Percentiles rank a stretch among this genome's conserved stretches.
These are phyloP conservation scores for Oreohelix idahoensis DNA, from an alignment of 1,140 invertebrate genomes.

Conservation along the genomic window DNA sequence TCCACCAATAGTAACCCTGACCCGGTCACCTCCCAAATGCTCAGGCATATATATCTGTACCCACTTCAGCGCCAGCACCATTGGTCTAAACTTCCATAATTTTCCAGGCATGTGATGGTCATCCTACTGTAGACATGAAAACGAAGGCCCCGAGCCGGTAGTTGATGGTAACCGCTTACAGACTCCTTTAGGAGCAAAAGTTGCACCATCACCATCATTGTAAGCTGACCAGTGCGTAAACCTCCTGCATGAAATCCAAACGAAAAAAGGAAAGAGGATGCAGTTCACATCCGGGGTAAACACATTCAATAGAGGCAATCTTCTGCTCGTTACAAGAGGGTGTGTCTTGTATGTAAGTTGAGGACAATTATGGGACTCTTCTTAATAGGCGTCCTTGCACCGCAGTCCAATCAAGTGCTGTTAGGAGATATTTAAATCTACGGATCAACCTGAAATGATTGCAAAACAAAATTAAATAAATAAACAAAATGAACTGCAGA, in stretches of 20 bases:
- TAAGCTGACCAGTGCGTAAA: conserved; percentile 72
- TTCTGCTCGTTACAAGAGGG: background rate
- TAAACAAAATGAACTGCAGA: too few species aligned
- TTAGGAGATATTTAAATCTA: background rate
- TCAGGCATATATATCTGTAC: conserved; percentile 38
- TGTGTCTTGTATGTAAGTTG: background rate
- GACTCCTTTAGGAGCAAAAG: background rate
- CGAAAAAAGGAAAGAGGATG: background rate
- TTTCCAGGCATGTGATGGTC: conserved; percentile 36
- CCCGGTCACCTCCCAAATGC: conserved; percentile 32
- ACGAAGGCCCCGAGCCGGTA: conserved; percentile 33
- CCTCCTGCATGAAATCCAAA: conserved; percentile 31
- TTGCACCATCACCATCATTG: conserved; percentile 73
- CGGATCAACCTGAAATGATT: too few species aligned
- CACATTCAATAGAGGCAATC: conserved; percentile 34
- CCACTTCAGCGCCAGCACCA: conserved; percentile 33
- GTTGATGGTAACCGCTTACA: conserved; percentile 23
- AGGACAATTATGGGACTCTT: conserved; percentile 3
- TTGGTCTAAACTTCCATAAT: conserved; percentile 36
- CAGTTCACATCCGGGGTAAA: conserved; percentile 22
- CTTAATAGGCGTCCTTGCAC: background rate
- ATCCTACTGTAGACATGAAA: conserved; percentile 34
- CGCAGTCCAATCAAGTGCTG: background rate
- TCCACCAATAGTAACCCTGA: conserved; percentile 24
- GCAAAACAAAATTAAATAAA: too few species aligned